Base-by-base conservation (phyloP, 2,113 vertebrate species). In the Nesoenas mayeri region DNA sequence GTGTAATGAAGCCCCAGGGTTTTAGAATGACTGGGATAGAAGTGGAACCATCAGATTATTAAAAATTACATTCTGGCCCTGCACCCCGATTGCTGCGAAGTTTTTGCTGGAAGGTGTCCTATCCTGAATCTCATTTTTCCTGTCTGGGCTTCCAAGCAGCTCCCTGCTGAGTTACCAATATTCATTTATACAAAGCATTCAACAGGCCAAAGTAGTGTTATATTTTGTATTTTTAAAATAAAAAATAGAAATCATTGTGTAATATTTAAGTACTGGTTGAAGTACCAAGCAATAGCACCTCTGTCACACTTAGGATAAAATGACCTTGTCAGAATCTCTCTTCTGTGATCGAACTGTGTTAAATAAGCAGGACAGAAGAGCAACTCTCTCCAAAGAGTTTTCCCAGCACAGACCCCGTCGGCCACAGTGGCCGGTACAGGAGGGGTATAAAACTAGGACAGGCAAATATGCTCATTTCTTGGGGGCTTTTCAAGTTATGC, bases 21-120 rank as follows among this genome's bases (percentile, higher is more conserved):
- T 91, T 77, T 83, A 77, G 18, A 77, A 77, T 28, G 5, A 34
- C 75, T 88, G 40, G 50, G 83, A 72, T 36, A 57, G 67, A 86
- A 38, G 32, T 64, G 28, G 47, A 78, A 40, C 47, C 50, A 54
- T 91, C 74, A 61, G 18, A 77, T 58, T 75, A 65, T 29, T 84
- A 32, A 61, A 66, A 86, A 42, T 0, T 2, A 2, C 32, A 57
- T 88, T 71, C 60, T 86, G 54, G 34, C 60, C 28, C 57, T 54
- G 28, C 67, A 38, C 21, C 24, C 54, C 54, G 32, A 60, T 18
- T 85, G 25, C 9, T 57, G 32, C 65, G 44, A 61, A 79, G 54
- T 53, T 90, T 88, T 75, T 82, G 50, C 72, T 92, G 91, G 84
- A 77, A 89, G n/a, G n/a, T 89, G 36, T 77, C 60, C 44, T 78